Evolutionary conservation across 2,888 invertebrate genomes (phyloP).

Genomic region (Germaria angustata): DNA sequence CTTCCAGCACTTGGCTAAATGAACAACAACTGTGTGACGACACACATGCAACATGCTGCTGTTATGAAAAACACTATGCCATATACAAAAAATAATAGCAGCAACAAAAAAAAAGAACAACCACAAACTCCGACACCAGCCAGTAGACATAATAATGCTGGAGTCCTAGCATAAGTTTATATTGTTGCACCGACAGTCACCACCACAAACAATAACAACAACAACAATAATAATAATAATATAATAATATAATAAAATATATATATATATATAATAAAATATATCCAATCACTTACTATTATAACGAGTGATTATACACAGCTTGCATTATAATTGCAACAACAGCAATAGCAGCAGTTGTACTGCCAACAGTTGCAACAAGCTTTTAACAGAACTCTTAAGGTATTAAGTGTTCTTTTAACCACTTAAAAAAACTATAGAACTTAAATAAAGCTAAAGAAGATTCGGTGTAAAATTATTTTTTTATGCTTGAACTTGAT

Average conservation of each 20-base stretch:
- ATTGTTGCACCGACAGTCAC: conserved; percentile 31
- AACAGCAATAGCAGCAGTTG: conserved; percentile 8
- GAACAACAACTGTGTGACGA: conserved; percentile 46
- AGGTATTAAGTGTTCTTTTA: neutral
- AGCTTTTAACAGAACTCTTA: conserved; percentile 3
- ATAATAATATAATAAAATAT: too few relatives aligned
- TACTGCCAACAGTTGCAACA: conserved; percentile 14
- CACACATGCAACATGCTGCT: conserved; percentile 46
- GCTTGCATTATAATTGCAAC: conserved; percentile 50
- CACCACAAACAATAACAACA: conserved; percentile 25
- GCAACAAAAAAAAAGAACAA: neutral
- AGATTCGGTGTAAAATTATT: too few relatives aligned
- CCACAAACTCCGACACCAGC: neutral
- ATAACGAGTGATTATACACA: conserved; percentile 63
- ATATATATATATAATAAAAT: too few relatives aligned
- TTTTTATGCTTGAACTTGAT: too few relatives aligned
- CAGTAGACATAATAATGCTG: conserved; percentile 52
- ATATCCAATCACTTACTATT: conserved; percentile 60
- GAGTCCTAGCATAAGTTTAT: conserved; percentile 61
- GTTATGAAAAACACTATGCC: conserved; percentile 55
- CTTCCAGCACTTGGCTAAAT: conserved; percentile 30
- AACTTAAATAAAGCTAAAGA: too few relatives aligned
- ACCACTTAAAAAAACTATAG: too few relatives aligned
- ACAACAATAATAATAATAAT: neutral
- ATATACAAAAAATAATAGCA: neutral